Conservation (phyloP, 2,888 invertebrate genomes). For the Leptura quadrifasciata region DNA sequence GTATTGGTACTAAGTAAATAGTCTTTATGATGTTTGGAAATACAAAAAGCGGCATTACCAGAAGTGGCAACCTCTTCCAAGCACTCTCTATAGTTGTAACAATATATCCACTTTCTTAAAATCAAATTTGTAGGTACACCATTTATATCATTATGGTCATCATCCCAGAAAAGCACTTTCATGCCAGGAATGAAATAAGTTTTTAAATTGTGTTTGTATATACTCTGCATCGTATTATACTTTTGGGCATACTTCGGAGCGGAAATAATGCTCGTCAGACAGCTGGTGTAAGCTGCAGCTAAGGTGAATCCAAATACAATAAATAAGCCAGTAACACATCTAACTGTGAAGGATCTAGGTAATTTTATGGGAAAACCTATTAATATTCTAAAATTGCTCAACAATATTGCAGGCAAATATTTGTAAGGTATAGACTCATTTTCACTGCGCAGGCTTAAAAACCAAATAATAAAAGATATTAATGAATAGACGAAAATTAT, state of each 20-base stretch:
- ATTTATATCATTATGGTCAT: background rate
- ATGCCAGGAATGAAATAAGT: background rate
- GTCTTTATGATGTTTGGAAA: background rate
- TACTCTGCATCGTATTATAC: background rate
- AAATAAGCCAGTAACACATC: conserved; percentile 38
- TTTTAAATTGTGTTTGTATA: conserved; percentile 3
- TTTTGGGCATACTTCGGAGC: conserved; percentile 1
- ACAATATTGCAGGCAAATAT: conserved; percentile 12
- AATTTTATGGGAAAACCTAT: conserved; percentile 17
- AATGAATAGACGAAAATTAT: conserved; percentile 16
- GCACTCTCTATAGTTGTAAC: background rate
- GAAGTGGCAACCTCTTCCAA: background rate
- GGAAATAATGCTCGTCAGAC: conserved; percentile 23
- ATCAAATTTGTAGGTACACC: background rate
- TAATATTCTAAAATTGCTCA: conserved; percentile 17
- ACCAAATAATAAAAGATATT: conserved; percentile 33
- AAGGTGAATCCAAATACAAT: conserved; percentile 34
- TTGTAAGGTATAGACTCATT: conserved; percentile 39
- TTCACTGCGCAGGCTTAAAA: conserved; percentile 4
- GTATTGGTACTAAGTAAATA: background rate
- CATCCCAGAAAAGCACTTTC: background rate
- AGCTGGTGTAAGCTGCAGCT: conserved; percentile 33
- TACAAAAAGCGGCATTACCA: background rate
- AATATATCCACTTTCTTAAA: background rate
- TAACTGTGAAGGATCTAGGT: conserved; percentile 23